Evolutionary conservation across 2,888 invertebrate species (phyloP), one percentile per base, ranked within the genome.

Genomic region (Lasiommata megera): DNA sequence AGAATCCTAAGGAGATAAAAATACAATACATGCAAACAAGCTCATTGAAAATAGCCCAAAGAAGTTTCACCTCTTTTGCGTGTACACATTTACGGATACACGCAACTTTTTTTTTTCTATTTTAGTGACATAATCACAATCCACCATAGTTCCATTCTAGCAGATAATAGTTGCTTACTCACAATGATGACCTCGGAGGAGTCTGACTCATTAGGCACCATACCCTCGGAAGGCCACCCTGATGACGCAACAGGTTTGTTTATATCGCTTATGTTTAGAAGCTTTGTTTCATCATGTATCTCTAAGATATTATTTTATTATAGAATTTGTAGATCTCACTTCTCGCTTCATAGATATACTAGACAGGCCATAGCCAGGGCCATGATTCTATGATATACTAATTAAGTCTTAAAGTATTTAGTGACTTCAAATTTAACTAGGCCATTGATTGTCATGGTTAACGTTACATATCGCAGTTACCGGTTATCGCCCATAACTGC

Each of bases 141-240:
- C 54, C 57, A 62, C 60, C 57, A 60, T 62, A 62, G 60, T 60
- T 60, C 62, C 68, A 58, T 65, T 63, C 60, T 61, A 58, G 63
- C 62, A 62, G 66, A 62, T 52, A 64, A 54, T 66, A 66, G 64
- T 60, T 64, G 54, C 52, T 54, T 52, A 58, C 56, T 61, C 57
- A 62, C 67, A 63, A 88, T 84, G 84, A 86, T 87, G 74, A 81
- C 75, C 51, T 80, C 88, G 17, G 89, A 88, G 59, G 88, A 88
- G 67, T 76, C 84, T 1, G 88, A 88, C 65, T 82, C 84, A 1
- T 60, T 84, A 62, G 85, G 79, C 71, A 82, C 79, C 1, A 73
- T 82, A n/a, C 81, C 81, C 38, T 83, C 85, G 6, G 88, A 89
- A 31, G 79, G 80, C 37, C 83, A 84, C 50, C 73, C 77, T 1